These are phyloP conservation scores for Oegoconia quadripuncta DNA, from an alignment of 2,888 invertebrate genomes.

Conservation along the genomic window DNA sequence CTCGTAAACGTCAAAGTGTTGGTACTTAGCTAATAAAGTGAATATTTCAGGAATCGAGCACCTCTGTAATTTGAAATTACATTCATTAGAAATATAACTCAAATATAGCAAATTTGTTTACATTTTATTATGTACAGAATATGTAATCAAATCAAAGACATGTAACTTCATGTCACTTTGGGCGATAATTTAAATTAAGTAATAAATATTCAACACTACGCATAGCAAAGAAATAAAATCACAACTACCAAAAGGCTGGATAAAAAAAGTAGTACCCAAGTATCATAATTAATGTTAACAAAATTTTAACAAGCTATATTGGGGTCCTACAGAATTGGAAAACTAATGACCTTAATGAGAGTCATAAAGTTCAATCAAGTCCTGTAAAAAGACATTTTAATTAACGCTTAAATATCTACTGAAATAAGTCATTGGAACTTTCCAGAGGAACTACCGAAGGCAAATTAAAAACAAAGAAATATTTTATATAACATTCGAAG, in stretches of 20 bases:
- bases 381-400: constrained; percentile 2
- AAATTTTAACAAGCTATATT: background rate
- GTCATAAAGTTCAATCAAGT: background rate
- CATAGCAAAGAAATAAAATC: too few species aligned
- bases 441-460: background rate
- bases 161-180: too few species aligned
- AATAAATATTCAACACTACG: too few species aligned
- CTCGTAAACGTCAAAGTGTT: background rate
- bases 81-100: too few species aligned
- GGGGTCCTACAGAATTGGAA: background rate
- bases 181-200: too few species aligned
- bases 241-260: too few species aligned
- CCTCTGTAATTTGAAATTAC: constrained; percentile 2
- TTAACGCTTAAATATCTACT: constrained; percentile 11
- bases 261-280: too few species aligned
- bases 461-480: background rate
- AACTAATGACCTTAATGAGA: background rate
- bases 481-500: too few species aligned
- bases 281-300: background rate
- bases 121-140: too few species aligned
- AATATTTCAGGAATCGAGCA: constrained; percentile 1
- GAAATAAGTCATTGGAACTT: constrained; percentile 9
- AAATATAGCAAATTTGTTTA: too few species aligned
- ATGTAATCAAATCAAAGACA: too few species aligned
- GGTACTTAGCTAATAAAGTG: constrained; percentile 2